Evolutionary conservation across 2,113 vertebrate species (phyloP).

Genomic region (Eidolon helvum): DNA sequence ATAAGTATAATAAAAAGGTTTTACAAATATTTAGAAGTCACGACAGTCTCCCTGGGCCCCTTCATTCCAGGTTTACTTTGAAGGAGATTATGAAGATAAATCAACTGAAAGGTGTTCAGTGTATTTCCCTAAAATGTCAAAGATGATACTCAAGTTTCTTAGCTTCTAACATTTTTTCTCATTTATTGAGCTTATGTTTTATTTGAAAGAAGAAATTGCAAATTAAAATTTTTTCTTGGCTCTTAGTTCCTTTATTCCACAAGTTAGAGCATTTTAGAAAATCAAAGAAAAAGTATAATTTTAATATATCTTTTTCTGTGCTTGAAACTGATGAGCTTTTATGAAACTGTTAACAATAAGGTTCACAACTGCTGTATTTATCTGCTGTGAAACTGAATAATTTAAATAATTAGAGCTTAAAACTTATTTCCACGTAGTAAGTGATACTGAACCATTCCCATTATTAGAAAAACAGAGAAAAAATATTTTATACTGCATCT

Average conservation of each 20-base stretch:
- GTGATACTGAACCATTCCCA: slow-evolving; percentile 26
- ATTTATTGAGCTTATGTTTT: slow-evolving; percentile 74
- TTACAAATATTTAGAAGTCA: slow-evolving; percentile 70
- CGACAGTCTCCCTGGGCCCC: neutral
- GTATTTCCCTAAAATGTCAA: slow-evolving; percentile 66
- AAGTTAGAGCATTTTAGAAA: slow-evolving; percentile 55
- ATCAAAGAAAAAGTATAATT: neutral
- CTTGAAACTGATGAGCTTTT: slow-evolving; percentile 61
- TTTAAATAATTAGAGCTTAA: slow-evolving; percentile 33
- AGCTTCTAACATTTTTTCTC: slow-evolving; percentile 59
- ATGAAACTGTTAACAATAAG: slow-evolving; percentile 44
- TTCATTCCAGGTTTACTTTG: slow-evolving; percentile 33
- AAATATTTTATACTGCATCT: slow-evolving; percentile 44
- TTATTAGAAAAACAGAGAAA: slow-evolving; percentile 44
- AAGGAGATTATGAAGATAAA: slow-evolving; percentile 39
- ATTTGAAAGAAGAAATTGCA: slow-evolving; percentile 71
- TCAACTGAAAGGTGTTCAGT: slow-evolving; percentile 44
- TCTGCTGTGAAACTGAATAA: slow-evolving; percentile 11
- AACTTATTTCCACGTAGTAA: neutral
- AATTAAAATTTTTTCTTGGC: slow-evolving; percentile 66
- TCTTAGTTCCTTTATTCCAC: slow-evolving; percentile 72
- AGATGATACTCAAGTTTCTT: slow-evolving; percentile 39
- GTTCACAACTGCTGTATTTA: neutral
- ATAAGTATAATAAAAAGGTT: neutral
- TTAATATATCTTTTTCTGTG: slow-evolving; percentile 60